A percentile compares a stretch with the other conserved stretches of the same genome.
phyloP scores from a whole-genome alignment of 1,140 invertebrate species.

The Heterodera schachtii region DNA sequence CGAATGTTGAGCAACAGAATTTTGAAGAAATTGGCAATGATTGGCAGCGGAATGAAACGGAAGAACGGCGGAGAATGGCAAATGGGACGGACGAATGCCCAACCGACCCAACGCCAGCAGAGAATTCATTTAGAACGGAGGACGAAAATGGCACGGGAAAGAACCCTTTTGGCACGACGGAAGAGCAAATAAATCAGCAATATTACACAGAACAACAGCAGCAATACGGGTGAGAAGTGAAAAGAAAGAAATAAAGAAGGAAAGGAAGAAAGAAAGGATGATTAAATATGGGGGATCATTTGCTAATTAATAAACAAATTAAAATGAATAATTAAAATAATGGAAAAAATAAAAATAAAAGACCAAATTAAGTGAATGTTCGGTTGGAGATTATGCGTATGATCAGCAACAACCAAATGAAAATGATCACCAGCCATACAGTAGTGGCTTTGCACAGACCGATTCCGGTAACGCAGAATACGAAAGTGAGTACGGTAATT shows the following conservation, averaged over 20 bases:
- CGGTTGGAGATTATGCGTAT: background rate
- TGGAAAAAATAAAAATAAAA: too few relatives aligned
- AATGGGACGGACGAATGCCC: background rate
- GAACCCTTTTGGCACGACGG: background rate
- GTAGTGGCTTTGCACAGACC: background rate
- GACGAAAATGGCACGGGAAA: background rate
- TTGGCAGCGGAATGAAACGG: background rate
- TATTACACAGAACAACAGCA: background rate
- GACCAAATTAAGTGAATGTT: too few relatives aligned
- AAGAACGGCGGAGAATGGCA: background rate
- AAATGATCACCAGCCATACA: background rate
- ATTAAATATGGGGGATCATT: too few relatives aligned
- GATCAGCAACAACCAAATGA: background rate
- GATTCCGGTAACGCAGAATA: background rate
- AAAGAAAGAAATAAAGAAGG: too few relatives aligned
- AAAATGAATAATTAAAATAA: too few relatives aligned
- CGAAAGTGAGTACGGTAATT: background rate
- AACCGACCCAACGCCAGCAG: background rate
- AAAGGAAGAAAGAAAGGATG: too few relatives aligned
- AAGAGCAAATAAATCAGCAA: background rate
- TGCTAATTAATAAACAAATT: too few relatives aligned
- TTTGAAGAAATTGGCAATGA: background rate
- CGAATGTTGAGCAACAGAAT: background rate
- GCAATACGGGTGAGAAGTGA: background rate
- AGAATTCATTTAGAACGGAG: background rate